phyloP scores from a whole-genome alignment of 2,113 vertebrate genomes.

The Epinephelus fuscoguttatus region DNA sequence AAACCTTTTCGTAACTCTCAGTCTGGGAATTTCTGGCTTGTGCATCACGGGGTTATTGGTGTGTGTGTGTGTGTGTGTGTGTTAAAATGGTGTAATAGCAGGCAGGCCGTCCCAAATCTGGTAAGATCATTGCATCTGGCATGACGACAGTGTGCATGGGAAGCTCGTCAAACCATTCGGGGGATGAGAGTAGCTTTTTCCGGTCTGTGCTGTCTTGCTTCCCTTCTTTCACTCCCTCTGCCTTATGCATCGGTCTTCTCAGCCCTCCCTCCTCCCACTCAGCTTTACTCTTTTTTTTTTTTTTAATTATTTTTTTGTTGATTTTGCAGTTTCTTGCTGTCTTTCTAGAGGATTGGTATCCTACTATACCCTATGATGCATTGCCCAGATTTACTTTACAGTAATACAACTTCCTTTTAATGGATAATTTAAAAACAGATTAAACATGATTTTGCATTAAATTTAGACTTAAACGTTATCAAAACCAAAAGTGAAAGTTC shows the following conservation, averaged over 20 bases:
- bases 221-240: constrained; percentile 23
- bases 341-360: neutral
- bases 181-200: constrained; percentile 45
- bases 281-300: neutral
- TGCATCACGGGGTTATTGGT: neutral
- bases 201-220: constrained; percentile 36
- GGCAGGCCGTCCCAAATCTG: constrained; percentile 66
- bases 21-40: neutral
- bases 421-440: neutral
- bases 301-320: constrained; percentile 2
- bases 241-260: constrained; percentile 16
- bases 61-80: constrained; percentile 9
- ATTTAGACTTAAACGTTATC: neutral
- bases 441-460: neutral
- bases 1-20: constrained; percentile 18
- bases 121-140: constrained; percentile 67
- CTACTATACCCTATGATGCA: neutral
- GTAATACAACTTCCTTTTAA: neutral
- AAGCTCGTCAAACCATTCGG: constrained; percentile 78
- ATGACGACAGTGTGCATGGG: constrained; percentile 52
- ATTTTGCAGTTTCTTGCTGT: neutral
- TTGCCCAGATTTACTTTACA: neutral
- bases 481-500: constrained; percentile 27
- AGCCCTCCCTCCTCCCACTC: neutral
- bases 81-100: constrained; percentile 62